These are phyloP conservation scores for Aegithalos caudatus DNA, from an alignment of 2,113 vertebrate species.

Conservation along the genomic window DNA sequence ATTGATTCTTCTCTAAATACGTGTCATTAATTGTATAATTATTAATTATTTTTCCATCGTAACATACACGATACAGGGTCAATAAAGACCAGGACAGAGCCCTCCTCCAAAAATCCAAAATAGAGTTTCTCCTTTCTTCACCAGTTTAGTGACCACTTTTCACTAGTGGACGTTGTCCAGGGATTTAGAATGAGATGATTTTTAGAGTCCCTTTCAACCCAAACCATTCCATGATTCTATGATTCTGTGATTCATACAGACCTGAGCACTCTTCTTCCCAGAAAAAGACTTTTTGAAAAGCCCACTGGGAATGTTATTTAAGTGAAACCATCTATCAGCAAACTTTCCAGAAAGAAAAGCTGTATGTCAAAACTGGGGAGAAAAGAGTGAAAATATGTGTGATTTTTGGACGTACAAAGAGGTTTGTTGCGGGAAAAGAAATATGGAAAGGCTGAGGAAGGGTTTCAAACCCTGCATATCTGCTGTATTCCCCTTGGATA, in stretches of 20 bases:
- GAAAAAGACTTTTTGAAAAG: background rate
- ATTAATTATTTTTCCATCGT: background rate
- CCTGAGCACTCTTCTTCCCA: background rate
- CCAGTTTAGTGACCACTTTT: background rate
- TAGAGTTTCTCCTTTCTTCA: background rate
- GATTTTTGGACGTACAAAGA: fast-evolving
- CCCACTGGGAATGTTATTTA: background rate
- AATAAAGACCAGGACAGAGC: background rate
- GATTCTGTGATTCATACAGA: background rate
- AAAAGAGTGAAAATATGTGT: background rate
- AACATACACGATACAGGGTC: fast-evolving
- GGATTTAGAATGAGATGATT: background rate
- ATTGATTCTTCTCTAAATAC: background rate
- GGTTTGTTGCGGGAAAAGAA: background rate
- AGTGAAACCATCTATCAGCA: background rate
- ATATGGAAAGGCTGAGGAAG: background rate
- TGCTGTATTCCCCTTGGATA: background rate
- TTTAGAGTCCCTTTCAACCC: background rate
- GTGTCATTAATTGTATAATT: background rate
- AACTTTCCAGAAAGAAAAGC: background rate
- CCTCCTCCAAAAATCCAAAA: background rate
- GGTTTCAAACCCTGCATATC: background rate
- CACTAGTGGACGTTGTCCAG: background rate
- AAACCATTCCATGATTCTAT: background rate
- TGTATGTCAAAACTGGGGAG: background rate